Base-by-base conservation (phyloP, 2,113 vertebrate species). In the Plecotus auritus region DNA sequence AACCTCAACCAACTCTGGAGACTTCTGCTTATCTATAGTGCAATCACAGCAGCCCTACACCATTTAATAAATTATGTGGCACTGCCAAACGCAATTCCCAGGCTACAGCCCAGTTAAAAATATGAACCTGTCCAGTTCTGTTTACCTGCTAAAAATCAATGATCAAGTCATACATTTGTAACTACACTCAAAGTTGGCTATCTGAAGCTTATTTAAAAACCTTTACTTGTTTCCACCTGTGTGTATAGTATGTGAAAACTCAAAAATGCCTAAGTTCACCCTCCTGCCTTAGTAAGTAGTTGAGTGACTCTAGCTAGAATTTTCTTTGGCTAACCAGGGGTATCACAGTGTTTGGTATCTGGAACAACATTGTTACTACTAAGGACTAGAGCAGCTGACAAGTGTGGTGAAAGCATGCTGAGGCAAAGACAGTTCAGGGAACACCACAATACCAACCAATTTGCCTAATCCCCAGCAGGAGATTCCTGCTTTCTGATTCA, bases 61-160 rank as follows among this genome's bases (percentile, higher is more conserved):
- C 73, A 10, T 85, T 81, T 90, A 89, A 88, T 96, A 89, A 94
- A 88, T 95, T 93, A 86, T 32, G 70, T 83, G 59, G 30, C 37
- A 92, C 32, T 87, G 88, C 9, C 51, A 95, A 95, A 92, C 69
- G 37, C 88, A 86, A 91, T 77, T 96, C 78, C 96, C 89, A 94
- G 42, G 64, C 59, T 85, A 91, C 4, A 61, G 17, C n/a, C 42
- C 40, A 94, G 26, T 87, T 96, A 95, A 97, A 96, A 96, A 84
- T 92, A 96, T 93, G 81, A 96, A 97, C 66, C 66, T 96, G 37
- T 82, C 95, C 56, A 84, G 54, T 85, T 95, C 42, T 59, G 56
- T 95, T 84, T 61, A 90, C 92, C 67, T 88, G 78, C 84, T 98
- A 95, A 94, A 98, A 97, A 96, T 95, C 66, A 54, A 59, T 94